Evolutionary conservation across 2,888 invertebrate species (phyloP).

Genomic region (Augochlorella aurata): DNA sequence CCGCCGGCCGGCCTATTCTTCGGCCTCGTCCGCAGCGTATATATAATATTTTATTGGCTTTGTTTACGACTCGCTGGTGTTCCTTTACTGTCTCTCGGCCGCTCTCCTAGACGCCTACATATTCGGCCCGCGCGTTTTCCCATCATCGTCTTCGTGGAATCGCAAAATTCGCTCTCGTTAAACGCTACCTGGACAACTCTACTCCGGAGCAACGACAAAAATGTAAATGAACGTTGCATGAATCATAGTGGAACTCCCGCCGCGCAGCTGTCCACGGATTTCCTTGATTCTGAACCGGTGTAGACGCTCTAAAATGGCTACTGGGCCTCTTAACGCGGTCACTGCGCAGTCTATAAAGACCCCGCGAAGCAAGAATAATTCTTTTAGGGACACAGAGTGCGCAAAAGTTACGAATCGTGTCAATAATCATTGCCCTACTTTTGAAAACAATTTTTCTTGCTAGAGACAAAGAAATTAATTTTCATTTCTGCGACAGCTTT

Average conservation of each 20-base stretch:
- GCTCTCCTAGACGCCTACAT: slow-evolving; percentile 40
- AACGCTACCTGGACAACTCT: neutral
- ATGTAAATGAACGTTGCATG: neutral
- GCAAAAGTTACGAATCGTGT: neutral
- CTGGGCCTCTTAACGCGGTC: neutral
- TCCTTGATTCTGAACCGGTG: no score
- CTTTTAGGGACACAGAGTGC: neutral
- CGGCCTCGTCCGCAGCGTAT: slow-evolving; percentile 67
- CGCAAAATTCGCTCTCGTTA: slow-evolving; percentile 13
- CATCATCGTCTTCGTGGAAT: slow-evolving; percentile 27
- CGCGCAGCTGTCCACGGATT: neutral
- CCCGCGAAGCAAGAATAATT: neutral
- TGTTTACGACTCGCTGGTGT: slow-evolving; percentile 78
- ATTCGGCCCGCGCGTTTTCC: slow-evolving; percentile 24
- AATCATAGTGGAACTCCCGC: neutral
- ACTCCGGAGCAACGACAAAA: neutral
- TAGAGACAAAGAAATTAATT: no score
- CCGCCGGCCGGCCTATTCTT: slow-evolving; percentile 68
- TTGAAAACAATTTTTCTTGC: no score
- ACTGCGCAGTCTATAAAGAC: neutral
- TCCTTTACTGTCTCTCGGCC: slow-evolving; percentile 65
- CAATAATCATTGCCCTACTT: neutral
- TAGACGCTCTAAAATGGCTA: neutral
- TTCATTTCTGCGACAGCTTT: no score
- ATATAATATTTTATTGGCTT: slow-evolving; percentile 80